Evolutionary conservation across 2,888 invertebrate species (phyloP).

Genomic region (Neoascia interrupta): DNA sequence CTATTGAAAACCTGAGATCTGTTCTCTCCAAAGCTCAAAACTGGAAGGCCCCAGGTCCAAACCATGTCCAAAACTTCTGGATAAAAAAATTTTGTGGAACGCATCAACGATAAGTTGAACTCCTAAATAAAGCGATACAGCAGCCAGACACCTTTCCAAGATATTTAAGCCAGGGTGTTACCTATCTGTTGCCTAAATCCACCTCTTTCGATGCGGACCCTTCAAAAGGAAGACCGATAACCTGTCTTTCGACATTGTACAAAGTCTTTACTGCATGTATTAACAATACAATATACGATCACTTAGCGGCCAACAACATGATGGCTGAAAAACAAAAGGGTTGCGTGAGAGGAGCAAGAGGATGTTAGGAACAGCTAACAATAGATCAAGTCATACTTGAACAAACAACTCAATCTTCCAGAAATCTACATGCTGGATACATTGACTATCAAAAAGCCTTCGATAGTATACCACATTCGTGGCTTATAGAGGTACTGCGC

Average conservation of each 20-base stretch:
- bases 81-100: no score
- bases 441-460: conserved; percentile 9
- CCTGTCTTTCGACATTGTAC: conserved; percentile 23
- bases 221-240: conserved; percentile 29
- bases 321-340: no score
- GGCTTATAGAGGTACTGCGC: background rate
- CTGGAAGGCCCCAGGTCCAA: no score
- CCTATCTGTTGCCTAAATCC: background rate
- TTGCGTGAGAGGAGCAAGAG: conserved; percentile 25
- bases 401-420: conserved; percentile 7
- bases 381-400: conserved; percentile 24
- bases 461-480: conserved; percentile 8
- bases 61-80: no score
- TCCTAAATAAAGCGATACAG: no score
- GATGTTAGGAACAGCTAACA: conserved; percentile 40
- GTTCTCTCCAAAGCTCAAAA: no score
- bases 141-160: no score
- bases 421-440: conserved; percentile 30
- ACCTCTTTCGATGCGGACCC: background rate
- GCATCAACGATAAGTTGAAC: no score
- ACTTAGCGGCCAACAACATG: no score
- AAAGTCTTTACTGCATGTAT: conserved; percentile 37
- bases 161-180: background rate
- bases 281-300: conserved; percentile 13
- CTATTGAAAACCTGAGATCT: no score